A percentile compares a stretch with the other conserved stretches of the same genome.
Conservation (phyloP, 2,888 invertebrate species). For the Parelbella ahira region DNA sequence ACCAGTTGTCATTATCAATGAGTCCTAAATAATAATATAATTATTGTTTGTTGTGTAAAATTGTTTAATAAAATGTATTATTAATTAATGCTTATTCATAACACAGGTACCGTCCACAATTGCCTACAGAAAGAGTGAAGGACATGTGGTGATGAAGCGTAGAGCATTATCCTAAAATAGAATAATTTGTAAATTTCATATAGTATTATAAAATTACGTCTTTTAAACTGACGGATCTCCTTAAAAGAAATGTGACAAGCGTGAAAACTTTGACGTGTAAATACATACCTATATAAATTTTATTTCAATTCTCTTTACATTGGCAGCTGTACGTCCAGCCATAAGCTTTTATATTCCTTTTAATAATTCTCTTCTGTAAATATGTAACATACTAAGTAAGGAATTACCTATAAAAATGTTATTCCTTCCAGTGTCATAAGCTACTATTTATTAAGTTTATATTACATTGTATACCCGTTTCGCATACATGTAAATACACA, state of each 20-base stretch:
- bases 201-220: constrained; percentile 17
- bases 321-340: background rate
- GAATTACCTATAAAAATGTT: constrained; percentile 5
- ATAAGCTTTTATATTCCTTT: background rate
- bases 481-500: no score
- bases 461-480: no score
- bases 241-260: constrained; percentile 14
- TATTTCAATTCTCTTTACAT: no score
- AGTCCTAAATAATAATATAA: no score
- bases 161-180: constrained; percentile 29
- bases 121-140: constrained; percentile 74
- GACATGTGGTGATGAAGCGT: constrained; percentile 76
- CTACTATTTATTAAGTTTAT: no score
- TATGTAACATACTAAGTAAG: constrained; percentile 53
- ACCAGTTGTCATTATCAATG: no score
- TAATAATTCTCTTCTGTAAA: constrained; percentile 56
- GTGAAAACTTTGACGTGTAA: constrained; percentile 8
- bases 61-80: no score
- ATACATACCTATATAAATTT: no score
- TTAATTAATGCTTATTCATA: no score
- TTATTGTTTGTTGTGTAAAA: no score
- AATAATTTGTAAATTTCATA: constrained; percentile 30
- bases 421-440: constrained; percentile 66
- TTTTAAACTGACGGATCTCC: constrained; percentile 14
- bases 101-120: constrained; percentile 73